Conservation (phyloP, 2,113 vertebrate species). For the Platanista minor region DNA sequence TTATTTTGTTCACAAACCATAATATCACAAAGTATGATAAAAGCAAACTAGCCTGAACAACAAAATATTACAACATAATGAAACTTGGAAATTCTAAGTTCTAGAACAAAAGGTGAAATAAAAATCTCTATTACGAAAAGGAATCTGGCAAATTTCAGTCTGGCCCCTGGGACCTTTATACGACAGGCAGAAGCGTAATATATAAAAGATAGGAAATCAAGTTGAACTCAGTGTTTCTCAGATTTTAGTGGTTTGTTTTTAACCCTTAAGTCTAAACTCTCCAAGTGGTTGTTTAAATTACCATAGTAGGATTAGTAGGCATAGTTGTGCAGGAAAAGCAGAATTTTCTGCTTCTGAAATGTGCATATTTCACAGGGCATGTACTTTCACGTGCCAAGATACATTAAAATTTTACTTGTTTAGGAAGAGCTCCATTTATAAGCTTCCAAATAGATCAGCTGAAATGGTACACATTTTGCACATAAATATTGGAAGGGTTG, state of each 20-base stretch:
- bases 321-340: background rate
- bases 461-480: constrained; percentile 7
- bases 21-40: background rate
- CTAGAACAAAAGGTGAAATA: background rate
- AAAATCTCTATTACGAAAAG: background rate
- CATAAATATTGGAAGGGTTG: background rate
- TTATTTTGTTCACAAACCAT: background rate
- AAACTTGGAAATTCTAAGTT: background rate
- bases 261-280: background rate
- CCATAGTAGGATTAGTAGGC: background rate
- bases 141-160: background rate
- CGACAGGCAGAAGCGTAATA: background rate
- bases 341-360: constrained; percentile 6
- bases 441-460: background rate
- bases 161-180: background rate
- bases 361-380: background rate
- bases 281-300: background rate
- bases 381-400: background rate
- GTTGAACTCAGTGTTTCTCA: background rate
- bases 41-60: background rate
- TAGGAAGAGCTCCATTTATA: background rate
- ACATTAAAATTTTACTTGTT: background rate
- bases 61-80: constrained; percentile 5
- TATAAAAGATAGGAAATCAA: background rate
- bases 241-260: constrained; percentile 30